Base-by-base conservation (phyloP, 2,888 invertebrate species). In the Chesias legatella region DNA sequence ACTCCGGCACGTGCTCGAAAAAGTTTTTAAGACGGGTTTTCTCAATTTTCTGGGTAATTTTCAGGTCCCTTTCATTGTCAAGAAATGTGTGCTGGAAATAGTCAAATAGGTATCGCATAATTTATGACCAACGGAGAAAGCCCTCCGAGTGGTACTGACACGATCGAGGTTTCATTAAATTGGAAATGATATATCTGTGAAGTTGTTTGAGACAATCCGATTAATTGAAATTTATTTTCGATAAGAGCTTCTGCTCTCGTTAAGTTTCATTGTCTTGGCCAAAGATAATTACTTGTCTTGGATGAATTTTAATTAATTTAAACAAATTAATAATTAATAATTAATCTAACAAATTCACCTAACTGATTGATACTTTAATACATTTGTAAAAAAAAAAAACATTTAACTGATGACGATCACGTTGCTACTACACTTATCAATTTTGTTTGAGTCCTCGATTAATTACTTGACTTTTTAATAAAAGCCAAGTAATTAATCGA, bases 21-120 rank as follows among this genome's bases (percentile, higher is more conserved):
- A 63, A 67, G 76, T 77, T 78, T 71, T 60, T 64, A 71, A 72
- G 67, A 63, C 64, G 56, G 49, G 66, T 65, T 74, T 69, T 58
- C 64, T 60, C 65, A 71, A 73, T 73, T 74, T 74, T 72, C 67
- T 64, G 64, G 66, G 63, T 60, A 64, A 67, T 68, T 67, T 64
- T 58, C 62, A 64, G 60, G 58, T 50, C 53, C 63, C 59, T 63
- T 63, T 69, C 64, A 71, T 75, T 73, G 75, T 74, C 68, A 68
- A 65, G 64, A 70, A 78, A 74, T 72, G 66, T 75, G 70, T 67
- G 68, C 64, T 60, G 63, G 67, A 68, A 70, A 70, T 69, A 70
- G 70, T 66, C 59, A 63, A 67, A 64, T 63, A 56, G 63, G 60
- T 57, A 56, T 55, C 59, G 54, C 55, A 57, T 63, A 73, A 76